Conservation (phyloP, 2,888 invertebrate species). For the Hirtodrosophila alboralis region DNA sequence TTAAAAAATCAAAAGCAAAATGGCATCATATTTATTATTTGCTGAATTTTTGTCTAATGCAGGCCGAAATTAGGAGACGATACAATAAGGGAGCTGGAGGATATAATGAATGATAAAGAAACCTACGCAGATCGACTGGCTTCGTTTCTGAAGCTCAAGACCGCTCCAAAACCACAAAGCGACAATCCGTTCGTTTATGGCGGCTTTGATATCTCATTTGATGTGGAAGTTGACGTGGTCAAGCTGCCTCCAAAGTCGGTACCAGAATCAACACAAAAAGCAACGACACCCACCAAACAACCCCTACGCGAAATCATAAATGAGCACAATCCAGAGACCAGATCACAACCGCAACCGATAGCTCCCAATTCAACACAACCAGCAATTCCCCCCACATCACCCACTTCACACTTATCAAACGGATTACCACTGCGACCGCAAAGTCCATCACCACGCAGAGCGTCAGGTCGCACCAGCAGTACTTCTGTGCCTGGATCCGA, state of each 20-base stretch:
- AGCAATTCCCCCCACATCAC: not conserved
- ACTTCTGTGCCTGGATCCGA: constrained; percentile 51
- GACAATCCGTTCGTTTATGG: constrained; percentile 30
- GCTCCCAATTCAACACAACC: too few species aligned
- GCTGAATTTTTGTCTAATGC: not conserved
- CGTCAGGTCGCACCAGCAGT: constrained; percentile 31
- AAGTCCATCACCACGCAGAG: constrained; percentile 1
- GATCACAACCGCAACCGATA: not conserved
- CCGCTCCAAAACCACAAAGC: constrained; percentile 18
- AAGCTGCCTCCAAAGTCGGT: constrained; percentile 22
- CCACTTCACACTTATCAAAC: too few species aligned
- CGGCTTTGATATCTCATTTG: constrained; percentile 43
- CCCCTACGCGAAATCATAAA: constrained; percentile 11
- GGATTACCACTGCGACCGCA: not conserved
- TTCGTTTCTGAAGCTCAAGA: constrained; percentile 47
- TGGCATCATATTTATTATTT: not conserved
- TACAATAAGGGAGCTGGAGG: constrained; percentile 50
- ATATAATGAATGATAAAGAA: constrained; percentile 42
- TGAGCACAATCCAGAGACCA: not conserved
- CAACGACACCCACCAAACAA: not conserved
- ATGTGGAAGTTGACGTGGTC: constrained; percentile 59
- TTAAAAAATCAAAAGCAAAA: too few species aligned
- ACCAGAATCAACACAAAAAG: not conserved
- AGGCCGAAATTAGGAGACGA: constrained; percentile 35
- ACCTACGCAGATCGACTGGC: constrained; percentile 41